Percentiles rank a stretch among this genome's conserved stretches.
Conservation (phyloP, 35 echinoderm and acorn worm species). For the Acanthaster planci region DNA sequence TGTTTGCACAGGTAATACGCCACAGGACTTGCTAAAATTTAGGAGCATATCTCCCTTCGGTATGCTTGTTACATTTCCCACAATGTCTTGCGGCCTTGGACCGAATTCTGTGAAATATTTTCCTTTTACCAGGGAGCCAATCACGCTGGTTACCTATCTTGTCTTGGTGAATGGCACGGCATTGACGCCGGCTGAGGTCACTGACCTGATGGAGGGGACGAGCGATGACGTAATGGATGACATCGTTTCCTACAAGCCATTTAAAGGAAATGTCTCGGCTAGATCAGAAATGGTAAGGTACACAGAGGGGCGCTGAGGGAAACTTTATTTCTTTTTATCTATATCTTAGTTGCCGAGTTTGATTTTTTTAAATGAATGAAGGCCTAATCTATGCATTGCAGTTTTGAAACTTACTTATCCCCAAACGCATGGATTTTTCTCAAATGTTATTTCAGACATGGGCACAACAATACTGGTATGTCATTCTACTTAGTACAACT, state of each 20-base stretch:
- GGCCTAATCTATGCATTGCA: too few species aligned
- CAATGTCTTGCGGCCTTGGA: too few species aligned
- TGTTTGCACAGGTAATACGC: too few species aligned
- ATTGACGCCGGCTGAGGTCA: conserved; percentile 7
- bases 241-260: not conserved
- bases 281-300: not conserved
- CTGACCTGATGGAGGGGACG: conserved; percentile 4
- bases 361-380: too few species aligned
- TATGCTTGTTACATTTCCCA: too few species aligned
- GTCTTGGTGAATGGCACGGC: conserved; percentile 1
- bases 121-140: not conserved
- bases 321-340: too few species aligned
- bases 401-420: too few species aligned
- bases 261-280: not conserved
- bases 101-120: too few species aligned
- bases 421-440: not conserved
- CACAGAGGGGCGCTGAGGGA: too few species aligned
- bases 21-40: too few species aligned
- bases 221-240: conserved; percentile 8
- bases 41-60: too few species aligned
- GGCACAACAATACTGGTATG: conserved; percentile 1
- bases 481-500: not conserved
- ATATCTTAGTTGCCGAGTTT: too few species aligned
- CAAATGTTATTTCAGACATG: not conserved
- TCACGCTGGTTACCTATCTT: not conserved